A percentile compares a stretch with the other conserved stretches of the same genome.
Conservation (phyloP, 2,797 vertebrate genomes). For the Acrossocheilus fasciatus region DNA sequence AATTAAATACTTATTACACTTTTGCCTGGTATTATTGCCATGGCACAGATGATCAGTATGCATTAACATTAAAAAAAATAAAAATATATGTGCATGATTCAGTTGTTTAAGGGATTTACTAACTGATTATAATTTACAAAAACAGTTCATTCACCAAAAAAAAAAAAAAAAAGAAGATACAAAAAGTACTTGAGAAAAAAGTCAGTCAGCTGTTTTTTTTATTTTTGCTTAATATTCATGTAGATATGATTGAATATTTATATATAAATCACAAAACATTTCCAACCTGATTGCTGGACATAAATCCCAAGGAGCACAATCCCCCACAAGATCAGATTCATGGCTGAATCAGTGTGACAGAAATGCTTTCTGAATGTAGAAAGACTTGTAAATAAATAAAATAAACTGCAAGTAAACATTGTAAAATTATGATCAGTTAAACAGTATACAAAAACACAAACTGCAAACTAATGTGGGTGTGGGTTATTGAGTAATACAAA, state of each 20-base stretch:
- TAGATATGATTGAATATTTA: neutral
- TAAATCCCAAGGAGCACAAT: slow-evolving; percentile 23
- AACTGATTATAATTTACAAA: neutral
- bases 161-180: neutral
- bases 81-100: neutral
- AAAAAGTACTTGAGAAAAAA: neutral
- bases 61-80: neutral
- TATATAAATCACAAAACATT: neutral
- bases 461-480: neutral
- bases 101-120: neutral
- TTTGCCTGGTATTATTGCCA: neutral
- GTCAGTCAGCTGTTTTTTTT: neutral
- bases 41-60: neutral
- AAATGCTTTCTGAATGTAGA: slow-evolving; percentile 5
- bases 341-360: slow-evolving; percentile 2
- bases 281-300: slow-evolving; percentile 49
- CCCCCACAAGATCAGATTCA: slow-evolving; percentile 13
- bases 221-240: neutral
- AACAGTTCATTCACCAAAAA: neutral
- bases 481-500: neutral
- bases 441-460: neutral
- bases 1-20: neutral
- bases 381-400: neutral
- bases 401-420: neutral
- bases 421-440: neutral